Evolutionary conservation across 2,888 invertebrate species (phyloP).

Genomic region (Oxyteleia sp.): DNA sequence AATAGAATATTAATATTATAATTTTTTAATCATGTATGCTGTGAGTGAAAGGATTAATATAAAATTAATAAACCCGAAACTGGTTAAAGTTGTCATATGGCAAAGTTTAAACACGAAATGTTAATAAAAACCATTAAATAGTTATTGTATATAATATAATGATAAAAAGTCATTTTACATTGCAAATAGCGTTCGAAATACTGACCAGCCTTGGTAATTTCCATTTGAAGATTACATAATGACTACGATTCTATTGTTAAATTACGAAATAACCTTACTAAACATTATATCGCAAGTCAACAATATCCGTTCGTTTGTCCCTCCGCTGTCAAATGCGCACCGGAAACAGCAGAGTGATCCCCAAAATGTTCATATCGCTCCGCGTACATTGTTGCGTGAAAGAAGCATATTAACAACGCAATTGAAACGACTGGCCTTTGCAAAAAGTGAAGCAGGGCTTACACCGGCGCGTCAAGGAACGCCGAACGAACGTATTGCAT

Average conservation of each 20-base stretch:
- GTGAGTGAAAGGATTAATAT: too few species aligned
- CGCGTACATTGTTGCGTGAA: slow-evolving; percentile 52
- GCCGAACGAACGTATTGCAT: slow-evolving; percentile 34
- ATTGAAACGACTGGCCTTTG: slow-evolving; percentile 52
- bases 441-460: slow-evolving; percentile 39
- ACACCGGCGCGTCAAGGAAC: slow-evolving; percentile 41
- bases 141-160: too few species aligned
- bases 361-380: slow-evolving; percentile 46
- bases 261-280: background rate
- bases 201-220: background rate
- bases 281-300: slow-evolving; percentile 13
- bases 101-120: too few species aligned
- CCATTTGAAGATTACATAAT: background rate
- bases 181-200: too few species aligned
- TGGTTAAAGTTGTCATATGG: too few species aligned
- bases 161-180: too few species aligned
- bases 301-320: slow-evolving; percentile 35
- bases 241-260: slow-evolving; percentile 12
- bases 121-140: too few species aligned
- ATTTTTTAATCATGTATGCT: too few species aligned
- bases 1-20: too few species aligned
- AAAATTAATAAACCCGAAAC: too few species aligned
- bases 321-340: slow-evolving; percentile 26
- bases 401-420: slow-evolving; percentile 51
- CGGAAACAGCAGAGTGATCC: slow-evolving; percentile 47